A percentile compares a stretch with the other conserved stretches of the same genome.
Evolutionary conservation across 2,888 invertebrate genomes (phyloP).

Genomic region (Agapostemon virescens): DNA sequence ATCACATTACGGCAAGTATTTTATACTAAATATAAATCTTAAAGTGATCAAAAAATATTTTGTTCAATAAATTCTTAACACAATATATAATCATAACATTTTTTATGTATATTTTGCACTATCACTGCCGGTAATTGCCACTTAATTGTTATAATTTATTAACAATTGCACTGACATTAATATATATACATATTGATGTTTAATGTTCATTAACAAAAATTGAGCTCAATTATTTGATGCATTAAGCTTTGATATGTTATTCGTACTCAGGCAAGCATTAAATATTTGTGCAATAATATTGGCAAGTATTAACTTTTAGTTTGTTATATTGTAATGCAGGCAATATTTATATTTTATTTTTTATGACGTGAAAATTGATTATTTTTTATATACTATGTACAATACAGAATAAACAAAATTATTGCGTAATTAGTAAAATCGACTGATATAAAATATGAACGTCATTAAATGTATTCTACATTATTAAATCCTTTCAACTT

Average conservation of each 20-base stretch:
- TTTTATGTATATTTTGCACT: constrained; percentile 19
- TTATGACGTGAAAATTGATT: constrained; percentile 4
- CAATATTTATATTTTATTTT: constrained; percentile 7
- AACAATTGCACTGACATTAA: constrained; percentile 39
- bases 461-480: constrained; percentile 1
- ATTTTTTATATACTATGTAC: constrained; percentile 22
- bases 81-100: constrained; percentile 28
- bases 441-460: constrained; percentile 3
- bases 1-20: constrained; percentile 58
- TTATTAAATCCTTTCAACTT: constrained; percentile 7
- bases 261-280: constrained; percentile 33
- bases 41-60: constrained; percentile 51
- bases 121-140: constrained; percentile 19
- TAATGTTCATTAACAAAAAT: constrained; percentile 34
- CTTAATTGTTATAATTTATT: constrained; percentile 28
- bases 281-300: constrained; percentile 28
- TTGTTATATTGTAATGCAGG: constrained; percentile 17
- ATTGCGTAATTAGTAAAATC: neutral
- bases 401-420: constrained; percentile 2
- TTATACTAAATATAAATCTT: constrained; percentile 47
- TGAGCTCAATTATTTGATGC: constrained; percentile 33
- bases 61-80: constrained; percentile 31
- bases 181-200: constrained; percentile 15
- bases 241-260: constrained; percentile 48
- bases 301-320: constrained; percentile 36